Conservation (phyloP, 2,113 vertebrate species). For the Thinocorus orbignyianus region DNA sequence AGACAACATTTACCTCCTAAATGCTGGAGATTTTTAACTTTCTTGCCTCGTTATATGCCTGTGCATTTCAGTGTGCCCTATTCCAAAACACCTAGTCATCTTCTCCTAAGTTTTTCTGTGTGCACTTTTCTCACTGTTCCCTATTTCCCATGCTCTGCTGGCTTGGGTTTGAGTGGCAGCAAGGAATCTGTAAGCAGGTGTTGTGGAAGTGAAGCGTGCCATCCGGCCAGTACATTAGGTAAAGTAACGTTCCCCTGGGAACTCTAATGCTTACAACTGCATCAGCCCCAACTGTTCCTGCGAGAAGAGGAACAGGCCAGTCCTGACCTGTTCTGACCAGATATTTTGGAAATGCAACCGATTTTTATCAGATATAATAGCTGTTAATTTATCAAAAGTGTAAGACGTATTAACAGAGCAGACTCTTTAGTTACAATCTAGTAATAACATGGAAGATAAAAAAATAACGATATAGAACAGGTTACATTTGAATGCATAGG, state of each 20-base stretch:
- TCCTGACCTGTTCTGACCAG: conserved; percentile 72
- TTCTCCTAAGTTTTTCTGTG: neutral
- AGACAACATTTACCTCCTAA: neutral
- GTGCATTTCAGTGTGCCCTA: neutral
- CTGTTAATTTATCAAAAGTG: conserved; percentile 58
- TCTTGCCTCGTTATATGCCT: neutral
- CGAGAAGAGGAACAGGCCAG: conserved; percentile 15
- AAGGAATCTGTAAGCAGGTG: conserved; percentile 72
- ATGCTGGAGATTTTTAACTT: neutral
- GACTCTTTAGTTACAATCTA: neutral
- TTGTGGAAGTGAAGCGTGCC: conserved; percentile 70
- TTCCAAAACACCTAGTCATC: neutral
- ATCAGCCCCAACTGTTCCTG: conserved; percentile 65
- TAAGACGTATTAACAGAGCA: conserved; percentile 23
- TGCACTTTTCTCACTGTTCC: neutral
- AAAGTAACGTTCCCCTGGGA: conserved; percentile 54
- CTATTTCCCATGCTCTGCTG: conserved; percentile 63
- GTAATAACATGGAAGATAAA: neutral
- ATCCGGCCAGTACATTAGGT: conserved; percentile 62
- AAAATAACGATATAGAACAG: neutral
- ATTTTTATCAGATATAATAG: conserved; percentile 31
- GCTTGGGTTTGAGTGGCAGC: conserved; percentile 72
- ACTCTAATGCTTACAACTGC: conserved; percentile 34
- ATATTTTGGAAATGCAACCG: conserved; percentile 65
- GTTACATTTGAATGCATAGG: neutral